phyloP scores from a whole-genome alignment of 2,888 invertebrate species.

The Ophraella communa region DNA sequence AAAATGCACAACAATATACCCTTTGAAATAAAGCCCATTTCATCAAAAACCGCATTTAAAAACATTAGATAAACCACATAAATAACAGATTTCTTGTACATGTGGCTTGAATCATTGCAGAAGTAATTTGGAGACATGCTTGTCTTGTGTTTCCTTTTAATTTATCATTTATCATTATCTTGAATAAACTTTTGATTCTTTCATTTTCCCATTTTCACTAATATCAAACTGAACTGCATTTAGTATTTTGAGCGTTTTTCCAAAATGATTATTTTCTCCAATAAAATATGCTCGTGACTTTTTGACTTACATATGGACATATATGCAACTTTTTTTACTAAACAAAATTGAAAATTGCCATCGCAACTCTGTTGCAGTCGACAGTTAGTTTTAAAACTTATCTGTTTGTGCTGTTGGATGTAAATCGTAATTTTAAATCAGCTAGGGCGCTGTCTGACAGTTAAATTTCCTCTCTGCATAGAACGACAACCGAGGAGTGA shows the following conservation, averaged over 20 bases:
- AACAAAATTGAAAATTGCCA: not conserved
- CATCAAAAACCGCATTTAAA: too few species aligned
- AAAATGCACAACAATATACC: too few species aligned
- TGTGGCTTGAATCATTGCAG: too few species aligned
- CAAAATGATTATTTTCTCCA: not conserved
- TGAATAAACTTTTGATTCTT: too few species aligned
- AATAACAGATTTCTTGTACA: too few species aligned
- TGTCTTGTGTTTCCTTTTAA: too few species aligned
- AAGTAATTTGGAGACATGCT: too few species aligned
- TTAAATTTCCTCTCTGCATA: slow-evolving; percentile 46
- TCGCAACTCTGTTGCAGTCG: not conserved
- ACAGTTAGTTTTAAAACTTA: slow-evolving; percentile 11
- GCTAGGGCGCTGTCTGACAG: slow-evolving; percentile 42
- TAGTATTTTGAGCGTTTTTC: not conserved
- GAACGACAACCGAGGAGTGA: slow-evolving; percentile 36
- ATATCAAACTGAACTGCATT: not conserved
- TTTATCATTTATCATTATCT: too few species aligned
- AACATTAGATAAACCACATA: too few species aligned
- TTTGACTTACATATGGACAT: not conserved
- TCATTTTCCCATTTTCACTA: not conserved
- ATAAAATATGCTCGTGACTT: not conserved
- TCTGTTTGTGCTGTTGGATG: slow-evolving; percentile 13
- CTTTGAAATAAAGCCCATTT: too few species aligned
- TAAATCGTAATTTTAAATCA: slow-evolving; percentile 45
- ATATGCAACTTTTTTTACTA: not conserved